Evolutionary conservation across 2,797 vertebrate species (phyloP).

Genomic region (Macropodus opercularis): DNA sequence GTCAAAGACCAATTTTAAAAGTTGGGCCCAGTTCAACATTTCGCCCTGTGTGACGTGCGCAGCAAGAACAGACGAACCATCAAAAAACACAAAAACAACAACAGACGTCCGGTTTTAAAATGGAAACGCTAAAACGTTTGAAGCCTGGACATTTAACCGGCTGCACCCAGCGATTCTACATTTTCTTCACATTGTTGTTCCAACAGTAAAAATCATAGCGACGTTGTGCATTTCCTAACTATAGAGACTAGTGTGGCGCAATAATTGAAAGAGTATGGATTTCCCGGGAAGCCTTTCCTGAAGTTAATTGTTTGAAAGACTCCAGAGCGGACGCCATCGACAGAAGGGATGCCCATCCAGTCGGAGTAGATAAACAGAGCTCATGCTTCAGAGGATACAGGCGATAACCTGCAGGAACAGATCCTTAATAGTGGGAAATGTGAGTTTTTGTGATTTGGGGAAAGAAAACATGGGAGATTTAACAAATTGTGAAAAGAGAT

Average conservation of each 20-base stretch:
- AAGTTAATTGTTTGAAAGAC: conserved; percentile 48
- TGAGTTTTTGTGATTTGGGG: conserved; percentile 6
- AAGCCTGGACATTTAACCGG: background rate
- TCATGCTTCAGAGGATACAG: conserved; percentile 13
- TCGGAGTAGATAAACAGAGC: conserved; percentile 27
- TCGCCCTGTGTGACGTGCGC: no score
- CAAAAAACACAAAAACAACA: no score
- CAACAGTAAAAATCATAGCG: conserved; percentile 1
- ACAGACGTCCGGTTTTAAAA: no score
- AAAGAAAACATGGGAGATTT: background rate
- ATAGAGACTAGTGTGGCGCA: conserved; percentile 10
- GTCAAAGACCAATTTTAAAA: no score
- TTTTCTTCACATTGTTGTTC: conserved; percentile 11
- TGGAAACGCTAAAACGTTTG: no score
- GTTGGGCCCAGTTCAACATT: no score
- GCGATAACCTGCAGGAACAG: conserved; percentile 3
- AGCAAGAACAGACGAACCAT: no score
- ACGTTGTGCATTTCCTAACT: conserved; percentile 8
- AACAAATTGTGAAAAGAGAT: no score
- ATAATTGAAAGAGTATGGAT: conserved; percentile 58
- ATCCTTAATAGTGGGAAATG: conserved; percentile 16
- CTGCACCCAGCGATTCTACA: background rate
- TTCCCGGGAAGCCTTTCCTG: conserved; percentile 50
- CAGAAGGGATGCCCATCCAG: conserved; percentile 44
- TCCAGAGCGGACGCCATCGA: conserved; percentile 15